Percentiles rank a stretch among this genome's conserved stretches.
Evolutionary conservation across 2,797 vertebrate species (phyloP).

Genomic region (Sebastes diploproa): DNA sequence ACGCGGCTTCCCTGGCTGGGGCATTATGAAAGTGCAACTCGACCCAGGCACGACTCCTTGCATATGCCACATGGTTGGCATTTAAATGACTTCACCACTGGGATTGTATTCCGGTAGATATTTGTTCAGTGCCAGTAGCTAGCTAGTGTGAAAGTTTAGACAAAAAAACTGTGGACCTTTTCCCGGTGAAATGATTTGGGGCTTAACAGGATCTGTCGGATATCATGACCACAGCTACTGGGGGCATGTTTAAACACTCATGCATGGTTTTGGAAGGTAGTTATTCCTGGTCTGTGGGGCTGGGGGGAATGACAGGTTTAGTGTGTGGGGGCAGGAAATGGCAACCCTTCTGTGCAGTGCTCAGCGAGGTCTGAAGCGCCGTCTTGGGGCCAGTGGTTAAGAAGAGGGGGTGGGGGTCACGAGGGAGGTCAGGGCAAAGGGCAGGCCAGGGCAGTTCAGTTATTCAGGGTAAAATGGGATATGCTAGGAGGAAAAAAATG

Average conservation of each 20-base stretch:
- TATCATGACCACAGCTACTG: conserved; percentile 42
- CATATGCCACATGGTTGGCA: conserved; percentile 60
- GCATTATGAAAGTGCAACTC: conserved; percentile 22
- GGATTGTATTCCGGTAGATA: conserved; percentile 40
- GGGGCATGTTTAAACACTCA: conserved; percentile 44
- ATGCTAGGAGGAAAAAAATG: conserved; percentile 3
- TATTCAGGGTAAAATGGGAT: conserved; percentile 50
- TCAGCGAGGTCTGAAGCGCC: conserved; percentile 23
- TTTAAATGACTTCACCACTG: conserved; percentile 31
- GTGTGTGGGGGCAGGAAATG: conserved; percentile 54
- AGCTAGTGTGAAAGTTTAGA: conserved; percentile 11
- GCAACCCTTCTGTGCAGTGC: conserved; percentile 29
- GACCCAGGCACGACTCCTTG: conserved; percentile 35
- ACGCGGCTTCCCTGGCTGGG: neutral
- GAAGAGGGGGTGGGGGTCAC: conserved; percentile 6
- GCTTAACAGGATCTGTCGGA: conserved; percentile 37
- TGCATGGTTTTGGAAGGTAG: conserved; percentile 36
- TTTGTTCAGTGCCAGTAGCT: conserved; percentile 33
- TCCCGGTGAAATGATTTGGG: conserved; percentile 35
- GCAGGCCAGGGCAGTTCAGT: conserved; percentile 50
- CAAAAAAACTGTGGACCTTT: conserved; percentile 29
- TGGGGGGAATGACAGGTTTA: conserved; percentile 60
- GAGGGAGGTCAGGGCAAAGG: conserved; percentile 53
- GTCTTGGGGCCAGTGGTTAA: conserved; percentile 26
- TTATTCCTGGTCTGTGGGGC: conserved; percentile 62